Evolutionary conservation across 2,888 invertebrate species (phyloP).

Genomic region (Tyria jacobaeae): DNA sequence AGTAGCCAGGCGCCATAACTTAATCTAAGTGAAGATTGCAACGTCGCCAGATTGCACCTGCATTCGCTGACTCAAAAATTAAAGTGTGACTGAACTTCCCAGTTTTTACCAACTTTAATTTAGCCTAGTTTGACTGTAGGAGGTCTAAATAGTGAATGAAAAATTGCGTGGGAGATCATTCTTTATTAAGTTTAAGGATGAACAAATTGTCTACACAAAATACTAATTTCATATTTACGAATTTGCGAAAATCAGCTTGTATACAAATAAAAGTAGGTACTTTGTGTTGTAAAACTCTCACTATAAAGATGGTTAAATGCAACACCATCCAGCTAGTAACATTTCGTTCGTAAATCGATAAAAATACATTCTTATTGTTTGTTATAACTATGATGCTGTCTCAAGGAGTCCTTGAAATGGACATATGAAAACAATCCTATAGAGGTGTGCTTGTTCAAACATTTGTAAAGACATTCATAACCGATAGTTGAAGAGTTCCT

Average conservation of each 20-base stretch:
- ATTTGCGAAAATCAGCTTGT: too few species aligned
- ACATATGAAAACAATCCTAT: conserved; percentile 7
- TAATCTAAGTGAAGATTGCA: conserved; percentile 39
- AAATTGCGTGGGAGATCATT: too few species aligned
- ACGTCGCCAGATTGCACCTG: conserved; percentile 18
- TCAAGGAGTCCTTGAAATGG: conserved; percentile 4
- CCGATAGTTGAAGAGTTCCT: not conserved
- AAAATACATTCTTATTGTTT: not conserved
- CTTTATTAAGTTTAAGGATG: too few species aligned
- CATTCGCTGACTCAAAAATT: not conserved
- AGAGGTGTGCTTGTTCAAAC: not conserved
- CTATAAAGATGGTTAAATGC: not conserved
- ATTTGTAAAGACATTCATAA: not conserved
- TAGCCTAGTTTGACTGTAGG: not conserved
- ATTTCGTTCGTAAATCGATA: not conserved
- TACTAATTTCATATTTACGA: too few species aligned
- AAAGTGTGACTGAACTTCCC: not conserved
- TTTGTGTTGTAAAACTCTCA: not conserved
- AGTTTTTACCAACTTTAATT: too few species aligned
- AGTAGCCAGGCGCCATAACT: conserved; percentile 30
- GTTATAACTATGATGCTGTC: not conserved
- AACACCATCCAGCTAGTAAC: not conserved
- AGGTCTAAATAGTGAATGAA: too few species aligned
- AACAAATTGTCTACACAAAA: too few species aligned
- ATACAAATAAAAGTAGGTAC: not conserved